Conservation (phyloP, 2,797 vertebrate genomes). For the Eulemur albifrons region DNA sequence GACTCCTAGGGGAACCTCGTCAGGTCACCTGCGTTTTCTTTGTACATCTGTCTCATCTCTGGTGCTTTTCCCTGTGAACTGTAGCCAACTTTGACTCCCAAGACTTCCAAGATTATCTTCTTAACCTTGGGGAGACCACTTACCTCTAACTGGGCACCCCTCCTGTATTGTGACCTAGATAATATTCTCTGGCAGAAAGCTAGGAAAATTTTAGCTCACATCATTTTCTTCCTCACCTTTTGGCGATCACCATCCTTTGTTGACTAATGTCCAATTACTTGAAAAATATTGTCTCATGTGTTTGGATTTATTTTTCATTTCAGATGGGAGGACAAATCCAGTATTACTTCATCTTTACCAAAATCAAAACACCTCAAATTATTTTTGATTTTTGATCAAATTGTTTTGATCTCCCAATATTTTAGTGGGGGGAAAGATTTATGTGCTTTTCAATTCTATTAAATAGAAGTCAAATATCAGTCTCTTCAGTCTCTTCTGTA, state of each 20-base stretch:
- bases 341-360: not conserved
- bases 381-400: not conserved
- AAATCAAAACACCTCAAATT: not conserved
- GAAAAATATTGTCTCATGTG: not conserved
- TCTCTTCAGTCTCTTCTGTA: not conserved
- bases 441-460: not conserved
- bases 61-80: not conserved
- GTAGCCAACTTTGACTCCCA: not conserved
- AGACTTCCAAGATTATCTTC: not conserved
- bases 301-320: not conserved
- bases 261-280: not conserved
- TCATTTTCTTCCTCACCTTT: not conserved
- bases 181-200: not conserved
- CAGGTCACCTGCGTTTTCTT: not conserved
- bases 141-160: not conserved
- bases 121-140: not conserved
- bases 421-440: not conserved
- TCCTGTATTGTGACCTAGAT: not conserved
- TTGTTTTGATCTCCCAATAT: not conserved
- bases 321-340: not conserved
- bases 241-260: not conserved
- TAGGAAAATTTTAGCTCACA: not conserved
- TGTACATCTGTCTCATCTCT: not conserved
- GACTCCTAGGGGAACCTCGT: not conserved
- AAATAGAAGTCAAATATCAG: not conserved